Evolutionary conservation across 2,113 vertebrate species (phyloP), one percentile per base, ranked within the genome.

Genomic region (Oryzias celebensis): DNA sequence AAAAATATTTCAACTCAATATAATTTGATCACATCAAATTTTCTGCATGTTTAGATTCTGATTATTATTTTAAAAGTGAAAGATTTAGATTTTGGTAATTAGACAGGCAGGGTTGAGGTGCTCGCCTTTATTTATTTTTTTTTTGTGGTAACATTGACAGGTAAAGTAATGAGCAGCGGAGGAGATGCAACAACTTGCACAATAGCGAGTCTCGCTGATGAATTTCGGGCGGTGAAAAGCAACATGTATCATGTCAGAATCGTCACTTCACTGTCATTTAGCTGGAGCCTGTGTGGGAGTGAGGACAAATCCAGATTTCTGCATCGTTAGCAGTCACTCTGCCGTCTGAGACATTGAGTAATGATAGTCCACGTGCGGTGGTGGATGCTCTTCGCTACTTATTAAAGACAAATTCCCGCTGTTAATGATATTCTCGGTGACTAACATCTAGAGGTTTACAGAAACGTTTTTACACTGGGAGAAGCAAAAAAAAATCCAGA

Each of bases 221-320:
- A 73, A 77, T 82, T 82, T 52, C 62, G 48, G 64, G 55, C 63
- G 4, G 50, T n/a, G 15, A 81, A 71, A 75, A 65, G 69, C 60
- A 58, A 44, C 73, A 31, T 55, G 72, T 73, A 78, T 83, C 84
- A 78, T 80, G 83, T 83, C 75, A 77, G 36, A 68, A 75, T 68
- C 68, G 58, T 87, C 87, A 75, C 82, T 71, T 76, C 75, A 72
- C 81, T 83, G 82, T 85, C 84, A 84, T 86, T 85, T 74, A 81
- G 58, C 84, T 64, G 42, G 74, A 65, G 78, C 62, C 57, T 17
- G 74, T 54, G 82, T 84, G 82, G 84, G 84, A 77, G 84, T 71
- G 77, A 65, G 73, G 81, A 82, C 69, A 76, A 68, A 68, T 77
- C 69, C 82, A 77, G 72, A 50, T 57, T 55, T 69, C 61, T 60